Conservation (phyloP, 2,113 vertebrate species). For the Gorsachius goisagi region DNA sequence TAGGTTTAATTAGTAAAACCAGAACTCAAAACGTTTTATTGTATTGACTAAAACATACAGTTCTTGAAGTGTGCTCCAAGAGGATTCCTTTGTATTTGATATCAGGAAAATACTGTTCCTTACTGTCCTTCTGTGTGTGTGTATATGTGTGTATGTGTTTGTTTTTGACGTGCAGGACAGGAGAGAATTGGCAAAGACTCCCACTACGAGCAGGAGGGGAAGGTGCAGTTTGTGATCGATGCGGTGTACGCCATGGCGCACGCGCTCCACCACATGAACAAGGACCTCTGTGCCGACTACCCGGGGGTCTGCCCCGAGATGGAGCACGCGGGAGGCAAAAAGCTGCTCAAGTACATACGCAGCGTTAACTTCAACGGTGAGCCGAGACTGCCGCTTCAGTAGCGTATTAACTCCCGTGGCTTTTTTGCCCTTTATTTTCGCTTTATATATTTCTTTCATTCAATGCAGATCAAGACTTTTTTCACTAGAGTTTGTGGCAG, state of each 20-base stretch:
- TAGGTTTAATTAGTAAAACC: neutral
- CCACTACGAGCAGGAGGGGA: slow-evolving; percentile 93
- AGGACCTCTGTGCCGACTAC: slow-evolving; percentile 86
- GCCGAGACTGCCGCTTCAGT: neutral
- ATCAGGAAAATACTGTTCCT: neutral
- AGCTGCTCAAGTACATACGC: slow-evolving; percentile 91
- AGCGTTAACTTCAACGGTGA: slow-evolving; percentile 89
- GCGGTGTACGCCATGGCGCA: slow-evolving; percentile 95
- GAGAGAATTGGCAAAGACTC: slow-evolving; percentile 92
- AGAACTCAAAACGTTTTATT: neutral
- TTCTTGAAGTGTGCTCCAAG: fast-evolving
- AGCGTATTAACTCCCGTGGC: too few relatives aligned
- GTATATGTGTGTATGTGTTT: neutral
- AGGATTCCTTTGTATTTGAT: neutral
- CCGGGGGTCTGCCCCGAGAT: slow-evolving; percentile 88
- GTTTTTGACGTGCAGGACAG: slow-evolving; percentile 79
- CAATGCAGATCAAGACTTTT: neutral
- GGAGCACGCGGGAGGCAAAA: slow-evolving; percentile 89
- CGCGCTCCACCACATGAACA: slow-evolving; percentile 93
- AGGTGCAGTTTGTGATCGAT: slow-evolving; percentile 96
- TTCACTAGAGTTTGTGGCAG: neutral
- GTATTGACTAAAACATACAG: fast-evolving
- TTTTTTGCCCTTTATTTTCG: neutral
- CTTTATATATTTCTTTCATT: neutral
- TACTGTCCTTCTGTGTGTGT: neutral